Base-by-base conservation (phyloP, 1,140 invertebrate species). In the Episyrphus balteatus region DNA sequence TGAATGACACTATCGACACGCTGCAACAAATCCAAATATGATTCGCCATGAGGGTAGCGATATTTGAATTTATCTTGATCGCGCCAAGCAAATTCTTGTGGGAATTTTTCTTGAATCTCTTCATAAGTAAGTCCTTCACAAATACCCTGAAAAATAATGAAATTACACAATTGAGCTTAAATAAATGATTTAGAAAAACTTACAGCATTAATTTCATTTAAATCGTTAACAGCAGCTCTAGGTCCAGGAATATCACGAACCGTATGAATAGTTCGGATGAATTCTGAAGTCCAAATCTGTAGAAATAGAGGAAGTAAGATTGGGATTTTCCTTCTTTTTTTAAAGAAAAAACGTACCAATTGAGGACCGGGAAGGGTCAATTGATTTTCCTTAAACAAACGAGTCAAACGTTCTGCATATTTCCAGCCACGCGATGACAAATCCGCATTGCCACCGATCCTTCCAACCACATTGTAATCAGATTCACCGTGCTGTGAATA, bases 91-190 rank as follows among this genome's bases (percentile, higher is more conserved):
- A 95, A 91, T 68, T 95, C 92, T 59, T 87, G 82, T 1, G 91
- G 91, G 74, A 86, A 92, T 41, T 81, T 79, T 48, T 85, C 82
- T 54, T 91, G 84, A 71, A 96, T 92, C 68, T 95, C 92, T 68
- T 94, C 89, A 65, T 95, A 96, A 0, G 89, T 92, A 53, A 94
- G 75, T 14, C 86, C 86, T 70, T 95, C 92, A 71, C 91, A 95
- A 41, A 92, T 86, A 40, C 92, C 91, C 85, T 88, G 66, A 14
- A 74, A 64, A 55, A 30, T 44, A 58, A 53, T 48, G 8, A 5
- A 30, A 26, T 43, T 17, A 45, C n/a, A 40, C 21, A 11, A 42
- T 42, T 48, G 50, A 30, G 33, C 30, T 36, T 36, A 3, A 36
- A 15, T 5, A 36, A 36, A 36, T 36, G 34, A n/a, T 36, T 36